Conservation (phyloP, 2,113 vertebrate species). For the Ariopsis seemanni region DNA sequence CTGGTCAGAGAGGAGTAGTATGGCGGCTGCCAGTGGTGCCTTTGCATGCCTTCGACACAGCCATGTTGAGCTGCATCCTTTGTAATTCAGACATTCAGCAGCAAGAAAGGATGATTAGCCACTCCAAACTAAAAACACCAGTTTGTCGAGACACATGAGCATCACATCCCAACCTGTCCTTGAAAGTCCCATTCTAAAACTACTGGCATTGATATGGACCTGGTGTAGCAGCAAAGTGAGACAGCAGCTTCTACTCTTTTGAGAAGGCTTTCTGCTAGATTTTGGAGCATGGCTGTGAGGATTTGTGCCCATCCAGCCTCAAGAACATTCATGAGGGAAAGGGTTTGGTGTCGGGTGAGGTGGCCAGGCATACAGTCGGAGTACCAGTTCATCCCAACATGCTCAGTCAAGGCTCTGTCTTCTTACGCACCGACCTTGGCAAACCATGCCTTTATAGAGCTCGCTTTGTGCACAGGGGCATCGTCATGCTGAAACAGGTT, state of each 20-base stretch:
- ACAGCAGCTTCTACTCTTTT: neutral
- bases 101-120: no score
- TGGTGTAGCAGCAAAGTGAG: neutral
- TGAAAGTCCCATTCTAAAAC: neutral
- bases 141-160: neutral
- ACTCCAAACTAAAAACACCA: no score
- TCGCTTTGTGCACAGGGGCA: neutral
- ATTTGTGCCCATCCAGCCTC: neutral
- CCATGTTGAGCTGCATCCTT: no score
- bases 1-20: no score
- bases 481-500: neutral
- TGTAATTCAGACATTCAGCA: no score
- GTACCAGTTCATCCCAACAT: neutral
- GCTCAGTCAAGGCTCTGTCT: neutral
- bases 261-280: neutral
- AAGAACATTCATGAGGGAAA: neutral
- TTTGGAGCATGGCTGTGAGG: neutral
- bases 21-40: no score
- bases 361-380: neutral
- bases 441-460: neutral
- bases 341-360: neutral
- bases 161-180: neutral
- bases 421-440: no score
- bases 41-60: no score
- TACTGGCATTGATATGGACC: neutral